A percentile compares a stretch with the other conserved stretches of the same genome.
Evolutionary conservation across 30 jellyfish, hydroid and myxozoan species (phyloP).

Genomic region (Aurelia coerulea): DNA sequence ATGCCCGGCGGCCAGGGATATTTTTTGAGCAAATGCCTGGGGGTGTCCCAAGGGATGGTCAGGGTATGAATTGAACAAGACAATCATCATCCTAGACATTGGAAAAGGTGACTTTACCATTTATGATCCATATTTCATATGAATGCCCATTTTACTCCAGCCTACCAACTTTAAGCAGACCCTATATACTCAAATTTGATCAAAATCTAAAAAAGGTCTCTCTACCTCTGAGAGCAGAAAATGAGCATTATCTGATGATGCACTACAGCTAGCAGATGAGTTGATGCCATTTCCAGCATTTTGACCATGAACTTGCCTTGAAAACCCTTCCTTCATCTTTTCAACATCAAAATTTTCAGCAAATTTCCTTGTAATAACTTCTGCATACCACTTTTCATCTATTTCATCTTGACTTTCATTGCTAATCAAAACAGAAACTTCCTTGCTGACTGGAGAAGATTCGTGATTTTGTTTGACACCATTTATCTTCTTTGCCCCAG

Average conservation of each 20-base stretch:
- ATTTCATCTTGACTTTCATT: not conserved
- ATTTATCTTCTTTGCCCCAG: not conserved
- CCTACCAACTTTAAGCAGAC: too few relatives aligned
- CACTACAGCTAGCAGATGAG: not conserved
- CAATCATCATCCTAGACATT: too few relatives aligned
- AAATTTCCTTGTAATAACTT: conserved; percentile 11
- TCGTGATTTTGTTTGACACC: not conserved
- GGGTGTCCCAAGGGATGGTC: too few relatives aligned
- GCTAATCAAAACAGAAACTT: conserved; percentile 4
- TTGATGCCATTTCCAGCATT: not conserved
- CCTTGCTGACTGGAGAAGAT: conserved; percentile 1
- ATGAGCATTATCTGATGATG: not conserved
- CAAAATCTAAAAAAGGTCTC: not conserved
- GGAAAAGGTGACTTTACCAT: too few relatives aligned
- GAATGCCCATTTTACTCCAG: too few relatives aligned
- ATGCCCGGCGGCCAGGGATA: too few relatives aligned
- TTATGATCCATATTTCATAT: too few relatives aligned
- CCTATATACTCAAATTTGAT: not conserved
- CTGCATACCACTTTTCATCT: conserved; percentile 29
- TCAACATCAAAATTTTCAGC: not conserved
- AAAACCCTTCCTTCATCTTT: not conserved
- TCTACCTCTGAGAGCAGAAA: not conserved
- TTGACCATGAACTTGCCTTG: not conserved
- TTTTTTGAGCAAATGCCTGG: too few relatives aligned
- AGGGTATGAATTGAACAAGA: too few relatives aligned